Percentiles rank a stretch among this genome's conserved stretches.
Conservation (phyloP, 2,797 vertebrate genomes). For the Alosa sapidissima region DNA sequence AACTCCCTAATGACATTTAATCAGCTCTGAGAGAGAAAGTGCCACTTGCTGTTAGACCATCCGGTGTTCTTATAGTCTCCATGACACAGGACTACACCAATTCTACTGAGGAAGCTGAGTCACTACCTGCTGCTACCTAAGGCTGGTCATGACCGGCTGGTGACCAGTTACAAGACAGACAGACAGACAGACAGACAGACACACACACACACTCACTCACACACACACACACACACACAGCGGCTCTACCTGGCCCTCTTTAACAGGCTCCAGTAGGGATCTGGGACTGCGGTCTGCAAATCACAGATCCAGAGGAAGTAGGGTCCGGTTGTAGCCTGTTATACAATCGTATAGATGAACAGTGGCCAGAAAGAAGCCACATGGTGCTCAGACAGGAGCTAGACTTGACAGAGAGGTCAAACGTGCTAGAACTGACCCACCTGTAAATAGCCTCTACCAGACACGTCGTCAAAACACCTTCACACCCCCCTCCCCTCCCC, state of each 20-base stretch:
- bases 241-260: too few relatives aligned
- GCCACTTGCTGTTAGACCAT: background rate
- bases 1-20: background rate
- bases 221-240: background rate
- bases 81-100: background rate
- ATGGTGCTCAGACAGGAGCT: background rate
- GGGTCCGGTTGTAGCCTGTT: background rate
- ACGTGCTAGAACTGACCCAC: background rate
- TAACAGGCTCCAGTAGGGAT: background rate
- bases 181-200: background rate
- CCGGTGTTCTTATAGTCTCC: background rate
- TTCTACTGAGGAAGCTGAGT: background rate
- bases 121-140: background rate
- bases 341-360: background rate
- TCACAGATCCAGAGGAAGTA: background rate
- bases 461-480: background rate
- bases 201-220: background rate
- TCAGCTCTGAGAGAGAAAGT: background rate
- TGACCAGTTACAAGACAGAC: too few relatives aligned
- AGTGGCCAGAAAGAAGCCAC: background rate
- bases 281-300: background rate
- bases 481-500: background rate
- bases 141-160: too few relatives aligned
- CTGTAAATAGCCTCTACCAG: background rate
- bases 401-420: background rate